Evolutionary conservation across 2,113 vertebrate genomes (phyloP).

Genomic region (Rynchops niger): DNA sequence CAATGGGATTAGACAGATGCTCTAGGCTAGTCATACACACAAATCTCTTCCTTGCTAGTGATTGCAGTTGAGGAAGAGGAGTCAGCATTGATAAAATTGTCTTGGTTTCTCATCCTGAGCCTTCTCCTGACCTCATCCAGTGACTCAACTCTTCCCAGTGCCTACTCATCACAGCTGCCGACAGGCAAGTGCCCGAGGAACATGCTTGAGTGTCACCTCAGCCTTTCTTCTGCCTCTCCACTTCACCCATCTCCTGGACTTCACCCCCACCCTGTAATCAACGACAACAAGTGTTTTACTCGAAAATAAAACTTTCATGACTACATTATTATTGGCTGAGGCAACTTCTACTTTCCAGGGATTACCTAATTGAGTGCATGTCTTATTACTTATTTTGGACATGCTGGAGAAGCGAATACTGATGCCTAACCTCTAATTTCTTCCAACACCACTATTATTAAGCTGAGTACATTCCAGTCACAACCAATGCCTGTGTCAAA

Average conservation of each 20-base stretch:
- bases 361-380: neutral
- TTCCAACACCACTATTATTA: neutral
- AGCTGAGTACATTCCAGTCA: neutral
- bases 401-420: neutral
- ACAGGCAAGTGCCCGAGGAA: neutral
- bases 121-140: neutral
- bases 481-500: neutral
- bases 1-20: accelerated
- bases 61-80: neutral
- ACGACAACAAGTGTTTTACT: accelerated
- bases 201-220: accelerated
- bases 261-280: accelerated
- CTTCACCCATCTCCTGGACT: neutral
- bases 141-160: neutral
- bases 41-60: neutral
- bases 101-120: neutral
- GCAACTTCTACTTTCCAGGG: neutral
- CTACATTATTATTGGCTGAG: neutral
- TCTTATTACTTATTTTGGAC: neutral
- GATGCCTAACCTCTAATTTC: neutral
- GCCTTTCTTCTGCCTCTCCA: neutral
- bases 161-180: neutral
- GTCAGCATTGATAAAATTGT: neutral
- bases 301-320: neutral
- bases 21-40: neutral